Evolutionary conservation across 1,140 invertebrate genomes (phyloP).

Genomic region (Scylla paramamosain): DNA sequence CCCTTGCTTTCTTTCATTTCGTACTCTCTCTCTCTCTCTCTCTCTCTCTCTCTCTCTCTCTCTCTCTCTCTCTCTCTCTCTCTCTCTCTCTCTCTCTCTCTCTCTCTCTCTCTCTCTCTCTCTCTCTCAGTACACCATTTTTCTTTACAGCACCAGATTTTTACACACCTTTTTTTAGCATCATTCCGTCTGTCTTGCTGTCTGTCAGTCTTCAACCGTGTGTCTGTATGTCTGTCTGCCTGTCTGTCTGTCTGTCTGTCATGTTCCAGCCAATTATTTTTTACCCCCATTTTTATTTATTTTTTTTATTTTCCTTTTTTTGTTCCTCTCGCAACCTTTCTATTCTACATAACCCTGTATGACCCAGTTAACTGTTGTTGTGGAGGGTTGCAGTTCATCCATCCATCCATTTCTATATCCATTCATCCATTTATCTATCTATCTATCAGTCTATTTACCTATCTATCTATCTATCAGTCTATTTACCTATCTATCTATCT

Average conservation of each 20-base stretch:
- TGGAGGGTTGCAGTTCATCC: no score
- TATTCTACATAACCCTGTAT: not conserved
- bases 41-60: not conserved
- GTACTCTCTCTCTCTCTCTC: not conserved
- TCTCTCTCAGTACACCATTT: not conserved
- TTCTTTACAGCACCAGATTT: no score
- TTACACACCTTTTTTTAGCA: no score
- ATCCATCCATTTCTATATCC: no score
- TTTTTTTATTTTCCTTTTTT: not conserved
- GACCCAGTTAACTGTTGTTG: no score
- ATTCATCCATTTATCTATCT: not conserved
- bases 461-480: not conserved
- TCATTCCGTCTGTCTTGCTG: no score
- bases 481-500: not conserved
- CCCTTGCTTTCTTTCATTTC: no score
- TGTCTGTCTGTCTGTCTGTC: not conserved
- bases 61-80: not conserved
- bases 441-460: not conserved
- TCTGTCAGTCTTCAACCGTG: no score
- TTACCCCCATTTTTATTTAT: not conserved
- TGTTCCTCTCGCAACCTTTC: not conserved
- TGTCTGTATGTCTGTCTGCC: no score
- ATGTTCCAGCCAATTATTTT: not conserved
- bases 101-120: not conserved
- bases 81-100: not conserved